These are phyloP conservation scores for Malurus splendens DNA, from an alignment of 2,797 vertebrate genomes.

Conservation along the genomic window DNA sequence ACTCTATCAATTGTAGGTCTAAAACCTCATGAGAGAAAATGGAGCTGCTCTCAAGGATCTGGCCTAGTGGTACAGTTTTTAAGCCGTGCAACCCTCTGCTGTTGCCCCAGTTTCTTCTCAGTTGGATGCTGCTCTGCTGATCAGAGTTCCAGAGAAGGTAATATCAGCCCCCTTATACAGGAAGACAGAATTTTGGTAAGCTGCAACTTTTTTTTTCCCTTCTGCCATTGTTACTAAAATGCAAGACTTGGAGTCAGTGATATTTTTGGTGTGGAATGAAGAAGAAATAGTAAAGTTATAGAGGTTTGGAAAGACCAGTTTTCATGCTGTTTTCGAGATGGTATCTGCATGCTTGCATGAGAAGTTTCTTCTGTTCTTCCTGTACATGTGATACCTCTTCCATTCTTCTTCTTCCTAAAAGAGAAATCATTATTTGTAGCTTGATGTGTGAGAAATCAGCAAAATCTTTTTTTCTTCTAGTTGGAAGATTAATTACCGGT, in stretches of 20 bases:
- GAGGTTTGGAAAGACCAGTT: not conserved
- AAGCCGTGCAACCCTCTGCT: not conserved
- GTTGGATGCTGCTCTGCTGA: not conserved
- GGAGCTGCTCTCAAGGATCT: not conserved
- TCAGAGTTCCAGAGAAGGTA: not conserved
- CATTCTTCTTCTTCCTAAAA: not conserved
- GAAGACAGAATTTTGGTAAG: not conserved
- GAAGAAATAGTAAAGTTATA: not conserved
- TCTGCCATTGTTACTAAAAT: not conserved
- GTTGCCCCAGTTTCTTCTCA: not conserved
- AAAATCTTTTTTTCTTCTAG: not conserved
- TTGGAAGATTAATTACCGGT: not conserved
- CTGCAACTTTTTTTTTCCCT: accelerated
- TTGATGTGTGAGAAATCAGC: not conserved
- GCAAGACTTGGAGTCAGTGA: not conserved
- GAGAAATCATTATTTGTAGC: not conserved
- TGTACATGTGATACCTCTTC: not conserved
- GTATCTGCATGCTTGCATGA: not conserved
- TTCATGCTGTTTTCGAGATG: not conserved
- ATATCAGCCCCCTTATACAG: not conserved
- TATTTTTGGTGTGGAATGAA: not conserved
- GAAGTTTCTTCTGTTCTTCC: not conserved
- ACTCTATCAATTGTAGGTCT: not conserved
- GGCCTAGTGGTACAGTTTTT: not conserved
- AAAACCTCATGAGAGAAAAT: not conserved